Conservation (phyloP, 2,888 invertebrate species). For the Theodoxus fluviatilis region DNA sequence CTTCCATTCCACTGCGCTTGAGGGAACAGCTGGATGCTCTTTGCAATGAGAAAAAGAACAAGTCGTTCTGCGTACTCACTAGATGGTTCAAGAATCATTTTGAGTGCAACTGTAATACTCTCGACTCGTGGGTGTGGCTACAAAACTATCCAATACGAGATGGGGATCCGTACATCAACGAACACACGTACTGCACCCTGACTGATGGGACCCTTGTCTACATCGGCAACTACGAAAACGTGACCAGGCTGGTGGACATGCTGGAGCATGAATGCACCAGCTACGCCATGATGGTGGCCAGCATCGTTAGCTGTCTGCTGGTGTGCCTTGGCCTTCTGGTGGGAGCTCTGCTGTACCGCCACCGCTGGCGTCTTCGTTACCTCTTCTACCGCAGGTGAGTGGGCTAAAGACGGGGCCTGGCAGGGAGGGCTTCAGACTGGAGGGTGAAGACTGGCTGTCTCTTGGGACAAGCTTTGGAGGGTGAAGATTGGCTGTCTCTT, state of each 20-base stretch:
- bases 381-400: too few relatives aligned
- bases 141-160: neutral
- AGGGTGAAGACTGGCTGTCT: too few relatives aligned
- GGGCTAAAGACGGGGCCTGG: too few relatives aligned
- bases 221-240: slow-evolving; percentile 6
- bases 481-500: too few relatives aligned
- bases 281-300: slow-evolving; percentile 12
- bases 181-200: slow-evolving; percentile 16
- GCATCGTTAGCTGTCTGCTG: neutral
- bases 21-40: neutral
- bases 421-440: too few relatives aligned
- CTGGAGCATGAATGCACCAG: slow-evolving; percentile 8
- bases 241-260: neutral
- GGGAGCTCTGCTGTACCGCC: slow-evolving; percentile 20
- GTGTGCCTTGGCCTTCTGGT: neutral
- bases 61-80: too few relatives aligned
- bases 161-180: neutral
- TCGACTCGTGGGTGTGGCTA: slow-evolving; percentile 24
- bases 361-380: slow-evolving; percentile 28
- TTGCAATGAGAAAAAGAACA: too few relatives aligned
- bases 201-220: neutral
- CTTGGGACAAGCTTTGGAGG: too few relatives aligned
- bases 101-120: slow-evolving; percentile 17
- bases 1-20: neutral
- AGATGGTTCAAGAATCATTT: slow-evolving; percentile 1